These are phyloP conservation scores for Boloria euphrosyne DNA, from an alignment of 2,888 invertebrate species.

Conservation along the genomic window DNA sequence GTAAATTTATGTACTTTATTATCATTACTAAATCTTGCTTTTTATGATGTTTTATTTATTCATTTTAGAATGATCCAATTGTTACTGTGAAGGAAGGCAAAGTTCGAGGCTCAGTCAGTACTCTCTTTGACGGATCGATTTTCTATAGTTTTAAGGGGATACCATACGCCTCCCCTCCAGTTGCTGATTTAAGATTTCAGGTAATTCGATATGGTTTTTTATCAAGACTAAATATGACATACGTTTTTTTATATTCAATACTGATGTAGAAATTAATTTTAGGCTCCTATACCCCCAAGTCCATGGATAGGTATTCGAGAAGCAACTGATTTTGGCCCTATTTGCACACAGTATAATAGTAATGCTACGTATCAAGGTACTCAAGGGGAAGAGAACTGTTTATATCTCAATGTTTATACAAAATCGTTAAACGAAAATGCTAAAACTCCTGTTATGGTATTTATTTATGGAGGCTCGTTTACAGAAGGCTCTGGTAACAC, in stretches of 20 bases:
- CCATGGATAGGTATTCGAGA: constrained; percentile 61
- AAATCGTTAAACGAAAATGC: constrained; percentile 45
- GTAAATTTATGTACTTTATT: no score
- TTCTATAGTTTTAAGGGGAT: constrained; percentile 68
- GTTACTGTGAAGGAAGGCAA: constrained; percentile 56
- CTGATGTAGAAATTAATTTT: constrained; percentile 25
- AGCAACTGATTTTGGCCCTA: constrained; percentile 58
- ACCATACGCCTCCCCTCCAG: constrained; percentile 77
- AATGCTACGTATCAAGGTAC: constrained; percentile 51
- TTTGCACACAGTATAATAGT: constrained; percentile 57
- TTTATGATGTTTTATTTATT: not conserved
- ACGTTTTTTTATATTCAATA: not conserved
- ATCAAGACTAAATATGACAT: constrained; percentile 3
- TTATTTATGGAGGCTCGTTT: constrained; percentile 69
- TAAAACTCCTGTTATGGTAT: constrained; percentile 69
- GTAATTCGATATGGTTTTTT: constrained; percentile 52
- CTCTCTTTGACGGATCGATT: constrained; percentile 50
- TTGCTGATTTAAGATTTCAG: constrained; percentile 74
- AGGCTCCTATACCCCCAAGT: constrained; percentile 61
- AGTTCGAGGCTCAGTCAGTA: constrained; percentile 52
- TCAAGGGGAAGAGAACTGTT: constrained; percentile 62
- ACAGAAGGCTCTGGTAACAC: constrained; percentile 60
- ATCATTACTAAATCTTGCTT: not conserved
- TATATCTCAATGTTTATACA: constrained; percentile 65
- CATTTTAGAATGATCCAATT: constrained; percentile 77